Evolutionary conservation across 2,888 invertebrate genomes (phyloP).

Genomic region (Melieria crassipennis): DNA sequence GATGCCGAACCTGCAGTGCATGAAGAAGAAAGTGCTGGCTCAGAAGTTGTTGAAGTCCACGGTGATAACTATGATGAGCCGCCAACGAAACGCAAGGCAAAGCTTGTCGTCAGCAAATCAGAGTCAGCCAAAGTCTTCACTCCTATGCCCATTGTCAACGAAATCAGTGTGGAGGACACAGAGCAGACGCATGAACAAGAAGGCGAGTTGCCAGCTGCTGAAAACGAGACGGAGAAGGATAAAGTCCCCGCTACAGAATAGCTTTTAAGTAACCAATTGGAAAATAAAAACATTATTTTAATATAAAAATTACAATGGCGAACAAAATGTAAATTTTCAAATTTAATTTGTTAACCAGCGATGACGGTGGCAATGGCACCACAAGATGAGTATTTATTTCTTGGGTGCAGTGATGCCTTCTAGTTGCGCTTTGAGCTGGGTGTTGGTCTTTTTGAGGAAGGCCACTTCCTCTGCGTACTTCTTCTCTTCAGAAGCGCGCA

Average conservation of each 20-base stretch:
- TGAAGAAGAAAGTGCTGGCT: neutral
- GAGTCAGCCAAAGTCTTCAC: constrained; percentile 48
- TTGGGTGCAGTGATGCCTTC: constrained; percentile 95
- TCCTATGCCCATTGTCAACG: constrained; percentile 68
- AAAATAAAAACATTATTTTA: constrained; percentile 25
- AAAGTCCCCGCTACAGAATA: constrained; percentile 29
- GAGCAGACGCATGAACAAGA: constrained; percentile 16
- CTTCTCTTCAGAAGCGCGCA: constrained; percentile 88
- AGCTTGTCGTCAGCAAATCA: constrained; percentile 19
- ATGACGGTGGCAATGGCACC: neutral
- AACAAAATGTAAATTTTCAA: neutral
- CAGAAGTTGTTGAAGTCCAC: constrained; percentile 15
- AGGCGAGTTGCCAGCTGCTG: neutral
- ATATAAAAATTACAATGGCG: constrained; percentile 18
- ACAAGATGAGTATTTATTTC: constrained; percentile 71
- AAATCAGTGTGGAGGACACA: constrained; percentile 59
- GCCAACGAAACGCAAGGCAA: constrained; percentile 38
- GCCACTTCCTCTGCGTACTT: constrained; percentile 92
- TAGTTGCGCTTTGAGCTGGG: constrained; percentile 92
- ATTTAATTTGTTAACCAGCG: constrained; percentile 9
- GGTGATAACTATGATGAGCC: constrained; percentile 38
- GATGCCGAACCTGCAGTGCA: constrained; percentile 8
- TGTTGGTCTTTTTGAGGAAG: constrained; percentile 92
- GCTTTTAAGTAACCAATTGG: constrained; percentile 23
- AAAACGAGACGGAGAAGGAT: constrained; percentile 12